Percentiles rank a stretch among this genome's conserved stretches.
Evolutionary conservation across 2,113 vertebrate species (phyloP).

Genomic region (Zootoca vivipara): DNA sequence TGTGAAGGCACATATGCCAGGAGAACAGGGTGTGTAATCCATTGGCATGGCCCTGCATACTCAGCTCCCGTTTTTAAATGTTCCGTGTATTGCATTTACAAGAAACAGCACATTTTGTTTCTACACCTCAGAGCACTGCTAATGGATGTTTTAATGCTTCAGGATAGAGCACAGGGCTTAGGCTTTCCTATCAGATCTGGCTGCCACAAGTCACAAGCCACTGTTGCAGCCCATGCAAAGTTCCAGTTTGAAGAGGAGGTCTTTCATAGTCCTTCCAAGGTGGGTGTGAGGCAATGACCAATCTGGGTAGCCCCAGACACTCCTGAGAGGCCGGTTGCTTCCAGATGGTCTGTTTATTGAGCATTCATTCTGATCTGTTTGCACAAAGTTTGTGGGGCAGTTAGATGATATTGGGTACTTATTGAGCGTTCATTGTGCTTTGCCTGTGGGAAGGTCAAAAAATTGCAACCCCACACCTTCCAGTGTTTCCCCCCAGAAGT

Average conservation of each 20-base stretch:
- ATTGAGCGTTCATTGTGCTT: too few species aligned
- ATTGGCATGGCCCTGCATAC: background rate
- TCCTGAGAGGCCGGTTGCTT: too few species aligned
- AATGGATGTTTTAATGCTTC: constrained; percentile 33
- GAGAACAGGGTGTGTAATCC: background rate
- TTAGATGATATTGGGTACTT: too few species aligned
- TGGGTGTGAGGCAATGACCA: background rate
- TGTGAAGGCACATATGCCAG: background rate
- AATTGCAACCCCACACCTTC: too few species aligned
- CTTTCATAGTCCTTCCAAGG: background rate
- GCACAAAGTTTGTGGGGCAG: too few species aligned
- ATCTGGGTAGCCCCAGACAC: too few species aligned
- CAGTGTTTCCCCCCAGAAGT: too few species aligned
- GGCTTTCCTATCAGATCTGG: background rate
- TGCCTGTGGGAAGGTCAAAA: too few species aligned
- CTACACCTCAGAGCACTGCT: constrained; percentile 11
- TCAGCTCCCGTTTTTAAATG: background rate
- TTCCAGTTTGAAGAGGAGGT: background rate
- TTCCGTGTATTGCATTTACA: constrained; percentile 2
- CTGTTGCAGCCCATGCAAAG: background rate
- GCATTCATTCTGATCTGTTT: too few species aligned
- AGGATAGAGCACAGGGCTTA: background rate
- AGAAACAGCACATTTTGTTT: constrained; percentile 26
- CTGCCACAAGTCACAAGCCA: background rate
- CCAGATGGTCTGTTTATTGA: too few species aligned